Evolutionary conservation across 2,797 vertebrate genomes (phyloP), one percentile per base, ranked within the genome.

Genomic region (Knipowitschia caucasica): DNA sequence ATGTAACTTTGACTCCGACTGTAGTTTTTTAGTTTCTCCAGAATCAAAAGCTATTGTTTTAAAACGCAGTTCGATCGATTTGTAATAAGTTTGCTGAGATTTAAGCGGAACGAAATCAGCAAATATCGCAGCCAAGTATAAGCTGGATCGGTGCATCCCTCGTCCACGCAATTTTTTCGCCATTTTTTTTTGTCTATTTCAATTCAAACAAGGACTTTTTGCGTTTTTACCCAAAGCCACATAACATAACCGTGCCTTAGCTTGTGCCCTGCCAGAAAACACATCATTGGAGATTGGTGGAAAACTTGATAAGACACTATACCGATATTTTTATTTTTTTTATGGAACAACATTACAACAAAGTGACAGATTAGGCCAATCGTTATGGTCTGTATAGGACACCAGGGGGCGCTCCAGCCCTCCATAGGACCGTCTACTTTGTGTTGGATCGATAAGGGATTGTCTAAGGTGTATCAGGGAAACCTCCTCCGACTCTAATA

Each of bases 401-500:
- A 71, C 21, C 27, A 67, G 51, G 39, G 54, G 4, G 2, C 56
- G 45, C 69, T 36, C 59, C 56, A 67, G 6, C 59, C 46, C 59
- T 57, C 53, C 20, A 59, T 69, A 65, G 49, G 39, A 67, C 50
- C 62, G 57, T 75, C 49, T 83, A 57, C 65, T 77, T 74, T 75
- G 53, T 78, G 73, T 77, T 82, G 47, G 80, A 78, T 56, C 70
- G 65, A 83, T 58, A 84, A 85, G 85, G 83, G 86, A 89, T 38
- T 77, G 85, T 79, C 74, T 78, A 69, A 82, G 62, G 76, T 62
- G 62, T 81, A 88, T 90, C 86, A 88, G 88, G 88, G 88, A 90
- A 85, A 81, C 67, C 15, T 80, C 67, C 85, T 90, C 87, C 89
- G 89, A 84, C 88, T 84, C 68, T 80, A 71, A 85, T 84, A 61